phyloP scores from a whole-genome alignment of 2,888 invertebrate genomes.

The Rotaria magnacalcarata region DNA sequence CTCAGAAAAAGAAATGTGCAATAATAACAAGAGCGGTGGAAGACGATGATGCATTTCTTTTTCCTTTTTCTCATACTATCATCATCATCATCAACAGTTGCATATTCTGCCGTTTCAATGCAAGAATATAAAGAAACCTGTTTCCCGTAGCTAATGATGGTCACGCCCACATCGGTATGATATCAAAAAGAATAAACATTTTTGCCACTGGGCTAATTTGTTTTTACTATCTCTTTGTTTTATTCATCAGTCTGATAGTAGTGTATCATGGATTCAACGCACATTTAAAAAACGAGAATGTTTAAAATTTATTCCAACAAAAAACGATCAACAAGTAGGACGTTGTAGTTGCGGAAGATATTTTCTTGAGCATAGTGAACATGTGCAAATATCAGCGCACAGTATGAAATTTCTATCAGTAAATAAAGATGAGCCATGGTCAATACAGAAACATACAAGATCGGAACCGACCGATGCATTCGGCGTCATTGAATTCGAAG shows the following conservation, averaged over 20 bases:
- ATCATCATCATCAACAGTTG: not conserved
- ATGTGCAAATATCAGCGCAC: not conserved
- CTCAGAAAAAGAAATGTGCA: not conserved
- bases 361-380: not conserved
- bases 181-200: not conserved
- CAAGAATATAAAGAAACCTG: not conserved
- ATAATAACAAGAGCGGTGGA: not conserved
- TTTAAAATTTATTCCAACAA: slow-evolving; percentile 37
- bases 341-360: slow-evolving; percentile 12
- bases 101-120: not conserved
- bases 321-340: slow-evolving; percentile 5
- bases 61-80: not conserved
- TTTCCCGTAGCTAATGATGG: not conserved
- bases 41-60: slow-evolving; percentile 4
- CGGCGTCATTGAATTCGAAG: slow-evolving; percentile 94
- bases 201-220: too few relatives aligned
- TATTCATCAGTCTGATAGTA: not conserved
- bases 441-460: slow-evolving; percentile 18
- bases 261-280: slow-evolving; percentile 40
- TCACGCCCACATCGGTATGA: not conserved
- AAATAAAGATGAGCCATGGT: slow-evolving; percentile 2
- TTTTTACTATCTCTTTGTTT: not conserved
- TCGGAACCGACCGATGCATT: not conserved
- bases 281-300: slow-evolving; percentile 45
- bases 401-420: not conserved